Evolutionary conservation across 2,888 invertebrate species (phyloP), one percentile per base, ranked within the genome.

Genomic region (Zeuzera pyrina): DNA sequence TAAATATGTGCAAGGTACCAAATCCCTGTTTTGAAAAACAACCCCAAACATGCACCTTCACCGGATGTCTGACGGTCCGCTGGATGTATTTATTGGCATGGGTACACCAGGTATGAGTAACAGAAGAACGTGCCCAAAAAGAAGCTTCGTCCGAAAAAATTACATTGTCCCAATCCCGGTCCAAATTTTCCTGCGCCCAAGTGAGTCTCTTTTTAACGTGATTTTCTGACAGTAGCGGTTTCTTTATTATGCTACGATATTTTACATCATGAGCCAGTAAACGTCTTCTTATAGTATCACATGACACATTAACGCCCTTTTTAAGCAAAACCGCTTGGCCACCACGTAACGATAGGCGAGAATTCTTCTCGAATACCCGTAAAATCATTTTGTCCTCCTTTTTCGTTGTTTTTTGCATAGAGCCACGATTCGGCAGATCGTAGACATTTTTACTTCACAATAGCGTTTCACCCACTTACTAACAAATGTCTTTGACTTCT

Each of bases 41-140:
- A 2, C 28, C 28, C 28, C 28, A 28, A 28, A 28, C 22, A 22
- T 23, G 22, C 12, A 22, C 30, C 30, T 30, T 22, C 8, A 30
- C 23, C 16, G 16, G 16, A 16, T 16, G 16, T 5, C 7, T 16
- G 16, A 16, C 16, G 16, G 16, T 16, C 16, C 16, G 16, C 16
- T 16, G 16, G 16, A 16, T 16, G 16, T 5, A 5, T 16, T 16
- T 16, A 16, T 16, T 16, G 16, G 7, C 7, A 7, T 16, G 16
- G 16, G 16, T 16, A 16, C 16, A 16, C 16, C 16, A 16, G 16
- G 16, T 16, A 16, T 16, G 16, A 16, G 16, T 16, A 7, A 16
- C 16, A 16, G 16, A 16, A 7, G 16, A 16, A 16, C 16, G 16
- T 16, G 3, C 3, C 23, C n/a, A n/a, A n/a, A n/a, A n/a, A n/a